phyloP scores from a whole-genome alignment of 1,140 invertebrate genomes.

The Aleiodes sp. region DNA sequence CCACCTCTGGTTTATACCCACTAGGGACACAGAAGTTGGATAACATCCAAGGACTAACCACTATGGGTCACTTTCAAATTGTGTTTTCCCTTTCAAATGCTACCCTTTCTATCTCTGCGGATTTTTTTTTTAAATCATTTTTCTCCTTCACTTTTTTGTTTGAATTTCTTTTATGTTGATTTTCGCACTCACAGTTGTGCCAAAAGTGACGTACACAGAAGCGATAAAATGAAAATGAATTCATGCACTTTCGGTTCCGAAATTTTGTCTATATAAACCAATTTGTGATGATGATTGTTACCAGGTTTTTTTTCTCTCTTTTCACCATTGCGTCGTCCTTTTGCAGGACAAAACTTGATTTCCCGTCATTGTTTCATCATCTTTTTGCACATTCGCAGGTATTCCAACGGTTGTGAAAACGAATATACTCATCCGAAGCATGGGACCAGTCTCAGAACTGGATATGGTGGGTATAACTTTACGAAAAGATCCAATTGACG shows the following conservation, averaged over 20 bases:
- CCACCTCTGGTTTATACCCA: background rate
- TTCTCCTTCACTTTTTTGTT: background rate
- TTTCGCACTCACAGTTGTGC: too few relatives aligned
- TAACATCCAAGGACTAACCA: slow-evolving; percentile 28
- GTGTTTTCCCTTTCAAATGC: slow-evolving; percentile 43
- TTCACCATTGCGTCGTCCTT: too few relatives aligned
- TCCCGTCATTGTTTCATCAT: background rate
- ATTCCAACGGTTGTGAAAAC: slow-evolving; percentile 88
- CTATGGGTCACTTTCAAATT: slow-evolving; percentile 43
- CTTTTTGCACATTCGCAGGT: slow-evolving; percentile 67
- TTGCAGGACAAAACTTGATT: too few relatives aligned
- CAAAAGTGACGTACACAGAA: too few relatives aligned
- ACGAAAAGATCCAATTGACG: background rate
- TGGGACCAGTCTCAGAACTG: slow-evolving; percentile 95
- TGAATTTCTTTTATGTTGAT: background rate
- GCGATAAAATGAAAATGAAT: too few relatives aligned
- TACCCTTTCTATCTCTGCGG: background rate
- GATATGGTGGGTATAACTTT: slow-evolving; percentile 80
- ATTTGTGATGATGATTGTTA: too few relatives aligned
- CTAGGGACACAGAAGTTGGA: slow-evolving; percentile 7
- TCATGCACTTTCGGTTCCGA: too few relatives aligned
- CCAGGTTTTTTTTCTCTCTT: too few relatives aligned
- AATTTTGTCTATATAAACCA: too few relatives aligned
- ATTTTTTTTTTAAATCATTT: slow-evolving; percentile 12
- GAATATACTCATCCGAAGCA: slow-evolving; percentile 91